Evolutionary conservation across 1,140 invertebrate genomes (phyloP), one percentile per base, ranked within the genome.

Genomic region (Micrasema minimum): DNA sequence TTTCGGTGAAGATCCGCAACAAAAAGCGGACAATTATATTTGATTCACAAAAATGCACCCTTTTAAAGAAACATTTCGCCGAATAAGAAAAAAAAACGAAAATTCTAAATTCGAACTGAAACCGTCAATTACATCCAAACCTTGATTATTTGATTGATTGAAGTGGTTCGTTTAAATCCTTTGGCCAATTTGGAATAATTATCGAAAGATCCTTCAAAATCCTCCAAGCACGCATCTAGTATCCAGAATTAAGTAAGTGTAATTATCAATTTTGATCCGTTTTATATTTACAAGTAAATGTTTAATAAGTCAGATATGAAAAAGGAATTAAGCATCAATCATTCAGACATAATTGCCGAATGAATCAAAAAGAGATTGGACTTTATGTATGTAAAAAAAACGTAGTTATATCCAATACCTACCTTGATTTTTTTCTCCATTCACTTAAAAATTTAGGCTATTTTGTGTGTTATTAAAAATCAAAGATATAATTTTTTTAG

Each of bases 81-180:
- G 26, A 31, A 31, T 31, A 31, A 4, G n/a, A n/a, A n/a, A n/a
- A n/a, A n/a, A n/a, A n/a, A n/a, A n/a, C n/a, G n/a, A n/a, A 31
- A 31, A 31, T 31, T 31, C 26, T 7, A 31, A 31, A 31, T 31
- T 31, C 7, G 26, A 31, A 31, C 26, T 31, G 7, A 31, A 74
- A 51, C 68, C 68, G 38, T 71, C 69, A 74, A 74, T 74, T 74
- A 74, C 64, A 61, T 64, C 66, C 35, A 18, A 66, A 37, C 10
- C 37, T 53, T 46, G 68, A 66, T 70, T 46, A 41, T 74, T 74
- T 74, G 72, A 74, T 74, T 74, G 72, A 74, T 74, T 71, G 72
- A 74, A 74, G 71, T 68, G 66, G 61, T 71, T 66, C 35, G 45
- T 31, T 16, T 31, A 64, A 53, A 66, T 66, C 31, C 23, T 16